Evolutionary conservation across 2,888 invertebrate species (phyloP).

Genomic region (Papilio elwesi): DNA sequence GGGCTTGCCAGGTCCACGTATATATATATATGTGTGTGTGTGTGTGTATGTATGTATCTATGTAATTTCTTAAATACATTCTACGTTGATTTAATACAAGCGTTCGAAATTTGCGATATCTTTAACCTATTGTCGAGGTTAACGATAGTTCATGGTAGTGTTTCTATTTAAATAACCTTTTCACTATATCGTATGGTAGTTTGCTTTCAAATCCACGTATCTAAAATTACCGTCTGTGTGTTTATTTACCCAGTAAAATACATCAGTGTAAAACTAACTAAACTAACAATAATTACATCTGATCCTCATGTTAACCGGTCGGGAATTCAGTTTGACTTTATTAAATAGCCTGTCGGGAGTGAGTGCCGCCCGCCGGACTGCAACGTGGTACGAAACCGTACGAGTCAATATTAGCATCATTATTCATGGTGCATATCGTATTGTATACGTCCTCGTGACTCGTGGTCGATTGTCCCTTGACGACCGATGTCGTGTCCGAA

Average conservation of each 20-base stretch:
- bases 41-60: too few relatives aligned
- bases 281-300: constrained; percentile 5
- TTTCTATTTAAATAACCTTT: too few relatives aligned
- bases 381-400: constrained; percentile 37
- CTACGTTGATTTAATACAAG: neutral
- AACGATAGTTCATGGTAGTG: too few relatives aligned
- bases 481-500: constrained; percentile 72
- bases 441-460: constrained; percentile 72
- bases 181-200: too few relatives aligned
- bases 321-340: constrained; percentile 21
- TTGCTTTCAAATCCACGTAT: too few relatives aligned
- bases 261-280: neutral
- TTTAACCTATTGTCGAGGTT: too few relatives aligned
- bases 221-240: neutral
- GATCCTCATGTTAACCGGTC: constrained; percentile 14
- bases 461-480: constrained; percentile 68
- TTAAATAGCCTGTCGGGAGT: constrained; percentile 30
- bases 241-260: constrained; percentile 16
- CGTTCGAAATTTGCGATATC: too few relatives aligned
- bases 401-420: constrained; percentile 61
- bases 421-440: constrained; percentile 69
- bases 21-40: too few relatives aligned
- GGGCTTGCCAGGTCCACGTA: too few relatives aligned
- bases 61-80: neutral
- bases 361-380: constrained; percentile 12